phyloP scores from a whole-genome alignment of 1,140 invertebrate genomes.

The Polyergus mexicanus region DNA sequence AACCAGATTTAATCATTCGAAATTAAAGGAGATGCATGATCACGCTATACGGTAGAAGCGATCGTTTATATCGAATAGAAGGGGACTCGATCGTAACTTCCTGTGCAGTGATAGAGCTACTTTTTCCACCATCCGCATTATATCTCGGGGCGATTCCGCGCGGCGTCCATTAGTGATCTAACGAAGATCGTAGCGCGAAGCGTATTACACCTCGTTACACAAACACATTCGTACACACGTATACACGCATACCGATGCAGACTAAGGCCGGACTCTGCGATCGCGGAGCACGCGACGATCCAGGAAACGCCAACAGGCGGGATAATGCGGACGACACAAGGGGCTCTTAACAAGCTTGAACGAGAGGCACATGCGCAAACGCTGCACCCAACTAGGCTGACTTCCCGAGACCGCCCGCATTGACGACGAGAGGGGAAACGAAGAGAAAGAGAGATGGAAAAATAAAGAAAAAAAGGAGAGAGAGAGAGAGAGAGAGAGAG shows the following conservation, averaged over 20 bases:
- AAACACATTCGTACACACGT: not conserved
- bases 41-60: not conserved
- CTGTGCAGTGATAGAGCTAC: not conserved
- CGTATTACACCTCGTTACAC: slow-evolving; percentile 61
- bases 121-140: not conserved
- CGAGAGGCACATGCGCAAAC: slow-evolving; percentile 69
- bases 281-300: slow-evolving; percentile 73
- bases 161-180: slow-evolving; percentile 60
- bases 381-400: slow-evolving; percentile 74
- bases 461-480: slow-evolving; percentile 27
- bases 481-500: not conserved
- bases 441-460: not conserved
- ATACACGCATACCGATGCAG: not conserved
- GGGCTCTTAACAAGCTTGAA: slow-evolving; percentile 73
- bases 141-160: slow-evolving; percentile 43
- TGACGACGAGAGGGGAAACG: slow-evolving; percentile 61
- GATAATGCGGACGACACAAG: slow-evolving; percentile 74
- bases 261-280: slow-evolving; percentile 48
- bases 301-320: slow-evolving; percentile 69
- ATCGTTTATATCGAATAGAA: not conserved
- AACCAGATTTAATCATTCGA: not conserved
- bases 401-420: slow-evolving; percentile 73
- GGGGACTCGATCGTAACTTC: not conserved
- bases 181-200: slow-evolving; percentile 55
- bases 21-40: slow-evolving; percentile 3